Evolutionary conservation across 1,140 invertebrate genomes (phyloP).

Genomic region (Meloidogyne hapla): DNA sequence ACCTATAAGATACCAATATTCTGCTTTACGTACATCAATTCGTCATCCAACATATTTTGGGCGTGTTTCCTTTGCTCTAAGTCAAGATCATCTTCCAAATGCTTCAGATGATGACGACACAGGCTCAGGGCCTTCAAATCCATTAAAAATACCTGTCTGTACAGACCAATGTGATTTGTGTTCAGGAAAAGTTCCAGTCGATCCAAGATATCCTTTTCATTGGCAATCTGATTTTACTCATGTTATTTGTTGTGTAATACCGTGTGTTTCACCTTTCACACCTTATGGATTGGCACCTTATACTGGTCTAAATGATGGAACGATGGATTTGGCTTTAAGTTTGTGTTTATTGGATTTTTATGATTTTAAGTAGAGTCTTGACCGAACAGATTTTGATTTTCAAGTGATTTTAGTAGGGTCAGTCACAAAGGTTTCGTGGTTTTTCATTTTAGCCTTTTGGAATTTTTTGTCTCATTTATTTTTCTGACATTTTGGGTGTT

Average conservation of each 20-base stretch:
- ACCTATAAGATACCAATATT: constrained; percentile 69
- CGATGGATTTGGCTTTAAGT: constrained; percentile 58
- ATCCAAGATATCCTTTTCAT: constrained; percentile 55
- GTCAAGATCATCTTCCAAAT: constrained; percentile 28
- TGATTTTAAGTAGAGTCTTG: too few relatives aligned
- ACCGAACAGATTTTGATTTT: too few relatives aligned
- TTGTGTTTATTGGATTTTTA: neutral
- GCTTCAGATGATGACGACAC: constrained; percentile 27
- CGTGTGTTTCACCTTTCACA: constrained; percentile 57
- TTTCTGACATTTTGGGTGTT: too few relatives aligned
- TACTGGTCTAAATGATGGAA: constrained; percentile 57
- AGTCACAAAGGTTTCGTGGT: too few relatives aligned
- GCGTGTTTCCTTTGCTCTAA: constrained; percentile 55
- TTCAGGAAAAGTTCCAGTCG: constrained; percentile 29
- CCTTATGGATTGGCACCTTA: constrained; percentile 63
- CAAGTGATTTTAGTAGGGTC: too few relatives aligned
- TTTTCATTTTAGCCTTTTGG: too few relatives aligned
- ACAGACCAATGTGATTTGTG: constrained; percentile 51
- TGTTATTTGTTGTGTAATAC: constrained; percentile 60
- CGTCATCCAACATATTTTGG: constrained; percentile 60
- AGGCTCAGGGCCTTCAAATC: constrained; percentile 16
- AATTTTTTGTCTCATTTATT: too few relatives aligned
- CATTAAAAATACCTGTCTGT: constrained; percentile 50
- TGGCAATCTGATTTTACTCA: constrained; percentile 62
- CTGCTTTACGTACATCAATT: constrained; percentile 58